Evolutionary conservation across 2,797 vertebrate species (phyloP), one percentile per base, ranked within the genome.

Genomic region (Sebastes hubbsi): DNA sequence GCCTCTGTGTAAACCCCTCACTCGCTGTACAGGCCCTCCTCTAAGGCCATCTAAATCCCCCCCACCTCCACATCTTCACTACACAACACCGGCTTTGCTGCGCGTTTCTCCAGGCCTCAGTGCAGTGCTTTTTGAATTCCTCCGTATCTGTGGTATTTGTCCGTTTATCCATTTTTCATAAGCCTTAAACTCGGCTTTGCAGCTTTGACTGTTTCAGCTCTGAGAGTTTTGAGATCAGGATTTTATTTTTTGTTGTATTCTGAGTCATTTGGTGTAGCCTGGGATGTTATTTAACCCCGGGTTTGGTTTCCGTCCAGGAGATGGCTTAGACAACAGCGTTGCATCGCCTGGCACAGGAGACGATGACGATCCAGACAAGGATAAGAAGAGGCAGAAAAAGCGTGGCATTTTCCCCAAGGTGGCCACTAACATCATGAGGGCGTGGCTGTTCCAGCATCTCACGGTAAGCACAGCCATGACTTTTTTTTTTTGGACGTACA

Each of bases 351-450:
- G 98, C 92, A 99, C 98, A 93, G 98, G 98, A 84, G 98, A 99
- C 9, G 98, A 99, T 0, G 98, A 99, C 25, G 98, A 99, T 88
- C 98, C 98, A 18, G 98, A 99, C 95, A 99, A 99, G 93, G 98
- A 99, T 93, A 99, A 99, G 96, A 99, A 99, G 88, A 96, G 98
- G 81, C 98, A 99, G 97, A 99, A 99, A 97, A 99, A 99, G 92
- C 96, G 98, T 82, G 98, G 98, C 94, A 99, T 99, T 95, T 99
- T 99, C 92, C 98, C 99, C 88, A 99, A 99, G 96, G 99, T 99
- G 96, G 99, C 99, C 93, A 99, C 99, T 87, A 99, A 99, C 95
- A 99, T 99, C 95, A 99, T 99, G 99, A 97, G 99, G 95, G 99
- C 99, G 0, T 99, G 99, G 99, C 97, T 99, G 84, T 99, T 99